Conservation (phyloP, 2,113 vertebrate genomes). For the Oryzias curvinotus region DNA sequence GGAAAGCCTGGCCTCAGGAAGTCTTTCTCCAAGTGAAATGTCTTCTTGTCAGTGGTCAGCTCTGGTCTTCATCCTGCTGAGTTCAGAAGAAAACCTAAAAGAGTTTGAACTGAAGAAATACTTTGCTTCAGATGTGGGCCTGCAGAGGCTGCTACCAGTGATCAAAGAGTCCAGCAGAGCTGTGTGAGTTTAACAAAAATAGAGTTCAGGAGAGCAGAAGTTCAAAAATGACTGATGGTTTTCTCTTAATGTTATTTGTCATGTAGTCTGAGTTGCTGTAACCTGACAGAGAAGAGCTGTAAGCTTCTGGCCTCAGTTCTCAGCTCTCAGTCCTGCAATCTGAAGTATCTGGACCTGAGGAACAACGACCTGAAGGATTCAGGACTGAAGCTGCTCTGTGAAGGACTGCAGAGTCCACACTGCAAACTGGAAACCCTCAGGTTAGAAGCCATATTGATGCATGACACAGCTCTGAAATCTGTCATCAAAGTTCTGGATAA, state of each 20-base stretch:
- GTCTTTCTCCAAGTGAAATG: neutral
- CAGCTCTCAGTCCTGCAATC: neutral
- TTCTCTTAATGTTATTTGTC: neutral
- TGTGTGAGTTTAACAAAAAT: conserved; percentile 21
- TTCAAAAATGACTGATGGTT: fast-evolving
- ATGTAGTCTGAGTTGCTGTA: conserved; percentile 12
- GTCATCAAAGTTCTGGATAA: no score
- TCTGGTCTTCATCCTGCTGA: conserved; percentile 26
- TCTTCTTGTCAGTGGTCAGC: conserved; percentile 32
- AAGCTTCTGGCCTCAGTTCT: conserved; percentile 7
- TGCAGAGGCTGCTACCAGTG: conserved; percentile 28
- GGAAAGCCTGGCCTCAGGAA: neutral
- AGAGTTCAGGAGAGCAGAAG: neutral
- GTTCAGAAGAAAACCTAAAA: conserved; percentile 7
- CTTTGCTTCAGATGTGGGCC: conserved; percentile 19
- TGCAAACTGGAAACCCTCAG: conserved; percentile 46
- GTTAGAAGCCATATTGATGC: conserved; percentile 1
- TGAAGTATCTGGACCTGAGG: conserved; percentile 20
- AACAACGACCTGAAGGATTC: conserved; percentile 35
- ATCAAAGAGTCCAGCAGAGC: conserved; percentile 30
- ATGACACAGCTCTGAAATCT: no score
- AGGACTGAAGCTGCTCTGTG: conserved; percentile 18
- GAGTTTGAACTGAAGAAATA: conserved; percentile 18
- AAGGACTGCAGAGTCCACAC: conserved; percentile 14
- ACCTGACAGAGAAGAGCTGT: conserved; percentile 33